Evolutionary conservation across 2,113 vertebrate species (phyloP), one percentile per base, ranked within the genome.

Genomic region (Addax nasomaculatus): DNA sequence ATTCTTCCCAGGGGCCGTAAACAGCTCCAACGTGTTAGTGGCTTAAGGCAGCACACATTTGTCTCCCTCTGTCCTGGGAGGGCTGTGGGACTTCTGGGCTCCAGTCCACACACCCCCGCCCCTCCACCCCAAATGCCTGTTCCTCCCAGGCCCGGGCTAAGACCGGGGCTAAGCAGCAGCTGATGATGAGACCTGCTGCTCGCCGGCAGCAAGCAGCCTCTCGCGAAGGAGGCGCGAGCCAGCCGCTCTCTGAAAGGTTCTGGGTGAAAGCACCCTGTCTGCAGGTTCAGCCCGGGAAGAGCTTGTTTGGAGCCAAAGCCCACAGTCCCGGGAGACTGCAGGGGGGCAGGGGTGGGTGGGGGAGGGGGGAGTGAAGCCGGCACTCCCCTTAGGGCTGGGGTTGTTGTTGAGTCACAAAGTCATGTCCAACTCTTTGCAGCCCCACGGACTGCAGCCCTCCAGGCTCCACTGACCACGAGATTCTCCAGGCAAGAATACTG

Each of bases 271-370:
- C 33, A 30, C 3, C 30, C 1, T 0, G 23, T 2, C 53, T 47
- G 17, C 16, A 29, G 19, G 39, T 25, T 85, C 30, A 5, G 17
- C 73, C 36, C 12, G 0, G 0, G 62, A 33, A 21, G 47, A 51
- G 21, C 21, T 8, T 14, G 17, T 14, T 11, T 9, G 4, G 17
- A 67, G 51, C 2, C 2, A 33, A 17, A 64, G 64, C 27, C 55
- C 79, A 45, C 25, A 27, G 51, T 47, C 89, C 64, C 1, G 3
- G 15, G 12, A 53, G 21, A n/a, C 12, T 19, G 36, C 27, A 15
- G 2, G 1, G 5, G 6, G 2, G 1, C 0, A 2, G 17, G 2
- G 4, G 36, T n/a, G n/a, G n/a, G n/a, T n/a, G n/a, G n/a, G n/a
- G n/a, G n/a, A n/a, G n/a, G 2, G 4, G 36, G 13, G 2, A 16